Evolutionary conservation across 2,888 invertebrate genomes (phyloP).

Genomic region (Pyrgus malvae): DNA sequence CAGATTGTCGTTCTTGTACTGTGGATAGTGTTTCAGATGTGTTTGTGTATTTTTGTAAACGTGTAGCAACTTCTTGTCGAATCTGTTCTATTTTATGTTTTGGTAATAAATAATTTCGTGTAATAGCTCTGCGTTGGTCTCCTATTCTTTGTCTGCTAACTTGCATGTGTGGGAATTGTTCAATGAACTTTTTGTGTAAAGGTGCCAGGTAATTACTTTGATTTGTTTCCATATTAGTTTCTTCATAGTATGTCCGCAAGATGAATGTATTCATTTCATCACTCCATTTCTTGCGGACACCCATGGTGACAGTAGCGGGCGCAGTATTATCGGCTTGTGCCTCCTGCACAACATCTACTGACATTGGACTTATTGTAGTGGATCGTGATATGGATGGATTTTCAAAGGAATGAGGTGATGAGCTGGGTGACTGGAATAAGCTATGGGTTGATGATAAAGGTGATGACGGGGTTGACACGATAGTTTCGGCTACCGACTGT

Average conservation of each 20-base stretch:
- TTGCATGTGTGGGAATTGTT: slow-evolving; percentile 30
- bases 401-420: neutral
- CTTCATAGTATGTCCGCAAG: slow-evolving; percentile 19
- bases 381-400: neutral
- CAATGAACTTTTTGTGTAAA: slow-evolving; percentile 27
- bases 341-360: slow-evolving; percentile 16
- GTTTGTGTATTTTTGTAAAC: no score
- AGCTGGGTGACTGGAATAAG: neutral
- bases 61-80: no score
- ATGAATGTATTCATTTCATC: slow-evolving; percentile 20
- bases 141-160: slow-evolving; percentile 33
- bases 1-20: no score
- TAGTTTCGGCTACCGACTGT: no score
- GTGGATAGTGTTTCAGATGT: no score
- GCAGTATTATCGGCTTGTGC: slow-evolving; percentile 5
- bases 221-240: slow-evolving; percentile 19
- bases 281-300: slow-evolving; percentile 19
- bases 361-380: neutral
- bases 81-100: slow-evolving; percentile 1
- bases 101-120: slow-evolving; percentile 27
- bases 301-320: neutral
- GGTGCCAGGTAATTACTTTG: slow-evolving; percentile 20
- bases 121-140: slow-evolving; percentile 33
- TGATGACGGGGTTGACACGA: no score
- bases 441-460: neutral